Evolutionary conservation across 2,113 vertebrate genomes (phyloP), one percentile per base, ranked within the genome.

Genomic region (Rhipidura dahli): DNA sequence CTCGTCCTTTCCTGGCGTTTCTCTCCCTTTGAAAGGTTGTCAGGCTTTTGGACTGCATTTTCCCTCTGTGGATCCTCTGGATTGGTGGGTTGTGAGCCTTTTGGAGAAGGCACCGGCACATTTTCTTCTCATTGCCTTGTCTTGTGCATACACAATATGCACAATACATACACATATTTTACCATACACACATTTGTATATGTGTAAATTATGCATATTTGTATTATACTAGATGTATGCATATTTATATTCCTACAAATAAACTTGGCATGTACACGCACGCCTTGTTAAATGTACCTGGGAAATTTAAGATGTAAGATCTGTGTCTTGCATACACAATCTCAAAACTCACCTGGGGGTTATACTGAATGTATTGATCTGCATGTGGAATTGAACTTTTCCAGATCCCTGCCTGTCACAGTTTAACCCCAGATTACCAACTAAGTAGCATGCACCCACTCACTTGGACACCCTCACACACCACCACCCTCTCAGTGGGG

Each of bases 151-250:
- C n/a, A n/a, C n/a, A n/a, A n/a, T n/a, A n/a, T n/a, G n/a, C n/a
- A 40, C 7, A n/a, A 11, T 30, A 12, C 4, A 1, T 3, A 3
- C 1, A 7, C 23, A 26, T 45, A 37, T 79, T 37, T 86, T 79
- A n/a, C 28, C 5, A 4, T 20, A 19, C 7, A 1, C 2, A 1
- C 7, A 1, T 61, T 51, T 65, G 23, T 35, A 0, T 59, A 7
- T 7, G 10, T 42, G 15, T 30, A 40, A 85, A 19, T 45, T 33
- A 9, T 37, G 15, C 6, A 2, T 27, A 5, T 18, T 4, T 53
- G 6, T 35, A 4, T 22, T 39, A 6, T 16, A 9, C 6, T 5
- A 4, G 18, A 6, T 14, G 24, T 31, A 11, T 10, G 4, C 0
- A 0, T 49, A 4, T 76, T 80, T 63, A 4, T 50, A 11, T 30